Evolutionary conservation across 1,140 invertebrate species (phyloP), one percentile per base, ranked within the genome.

Genomic region (Laupala kohalensis): DNA sequence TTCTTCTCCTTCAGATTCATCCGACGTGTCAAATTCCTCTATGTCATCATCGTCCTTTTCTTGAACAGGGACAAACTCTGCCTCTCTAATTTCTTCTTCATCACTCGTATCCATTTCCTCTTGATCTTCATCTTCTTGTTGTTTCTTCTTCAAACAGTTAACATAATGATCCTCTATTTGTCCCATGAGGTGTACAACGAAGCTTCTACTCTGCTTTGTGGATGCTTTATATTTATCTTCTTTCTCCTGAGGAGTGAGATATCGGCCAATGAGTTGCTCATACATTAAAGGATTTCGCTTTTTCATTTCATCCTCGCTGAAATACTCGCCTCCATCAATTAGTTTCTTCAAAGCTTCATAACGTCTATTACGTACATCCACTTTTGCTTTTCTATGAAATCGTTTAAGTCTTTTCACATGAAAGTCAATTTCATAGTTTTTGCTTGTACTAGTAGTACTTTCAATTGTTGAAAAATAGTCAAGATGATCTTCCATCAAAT

Each of bases 231-330:
- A 29, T 68, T 27, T 26, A 23, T 82, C 81, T 74, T 82, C 83
- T 69, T 87, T 88, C 80, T 96, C 92, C 65, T 91, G 87, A 70
- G 90, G 86, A 6, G 88, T 89, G 73, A 96, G 79, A 79, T 92
- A 95, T 77, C 90, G 89, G 0, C 94, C 94, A 70, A 97, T 82
- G 70, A 97, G 81, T 76, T 96, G 89, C 69, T 97, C 92, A 82
- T 94, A 97, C 0, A 97, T 79, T 69, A 93, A 83, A 0, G 95
- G 95, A 81, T 95, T 93, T 74, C 95, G 80, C 75, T 88, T 90
- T 86, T 94, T 94, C 94, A 97, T 97, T 85, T 95, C 92, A 72
- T 86, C 87, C 78, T 96, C 93, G 79, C 89, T 92, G 76, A 97
- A 97, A 81, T 97, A 97, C 26, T 86, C 83, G 62, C 90, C 85